Base-by-base conservation (phyloP, 2,797 vertebrate genomes). In the Tympanoctomys barrerae region DNA sequence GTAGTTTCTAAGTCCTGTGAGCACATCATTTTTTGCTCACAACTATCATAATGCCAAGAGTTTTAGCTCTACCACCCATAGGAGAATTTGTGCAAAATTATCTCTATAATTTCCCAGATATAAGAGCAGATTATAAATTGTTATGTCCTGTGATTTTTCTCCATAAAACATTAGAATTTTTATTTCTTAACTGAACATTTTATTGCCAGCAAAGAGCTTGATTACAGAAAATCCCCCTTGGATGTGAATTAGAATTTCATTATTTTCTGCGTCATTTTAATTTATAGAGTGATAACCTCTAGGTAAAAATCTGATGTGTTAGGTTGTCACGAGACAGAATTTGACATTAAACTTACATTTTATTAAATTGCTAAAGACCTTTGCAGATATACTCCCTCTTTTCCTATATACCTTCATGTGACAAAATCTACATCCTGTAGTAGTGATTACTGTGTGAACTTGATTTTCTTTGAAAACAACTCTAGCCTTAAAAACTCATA, bases 91-190 rank as follows among this genome's bases (percentile, higher is more conserved):
- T 94, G 46, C 68, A 94, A 94, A 97, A 94, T 89, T 79, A 78
- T 95, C 42, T 94, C 89, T 92, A 86, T 91, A 89, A 94, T 95
- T 89, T 92, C n/a, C 86, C 89, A 94, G 78, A 93, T 91, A 73
- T 84, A 89, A 94, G 11, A 39, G 91, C 82, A 81, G 31, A 93
- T 91, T 95, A 89, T 87, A 57, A 73, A 87, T 87, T 96, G 94
- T 94, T 84, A 79, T 96, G 24, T 90, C 5, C 46, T 89, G 49
- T 94, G 62, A 94, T 70, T 10, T 87, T 89, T 97, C 95, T 36
- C 18, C 68, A 54, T 88, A 62, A 95, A 0, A 0, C 11, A 68
- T 3, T 68, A 64, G 77, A 83, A 26, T 79, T 94, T 96, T 97
- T 91, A 52, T 79, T 73, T 96, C 91, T 87, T 77, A 52, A 93